Conservation (phyloP, 2,888 invertebrate genomes). For the Eupsilia transversa region DNA sequence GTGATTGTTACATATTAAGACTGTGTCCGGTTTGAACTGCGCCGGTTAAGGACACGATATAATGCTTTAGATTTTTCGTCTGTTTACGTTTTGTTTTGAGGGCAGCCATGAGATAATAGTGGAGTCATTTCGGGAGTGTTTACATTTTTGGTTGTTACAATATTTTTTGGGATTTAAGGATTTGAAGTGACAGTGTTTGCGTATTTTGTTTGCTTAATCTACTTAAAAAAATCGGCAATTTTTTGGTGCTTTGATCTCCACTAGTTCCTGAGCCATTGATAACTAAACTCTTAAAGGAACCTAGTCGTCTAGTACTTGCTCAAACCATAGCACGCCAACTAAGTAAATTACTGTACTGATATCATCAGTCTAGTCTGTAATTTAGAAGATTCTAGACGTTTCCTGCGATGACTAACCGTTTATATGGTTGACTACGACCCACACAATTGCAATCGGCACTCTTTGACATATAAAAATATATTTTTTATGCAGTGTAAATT, state of each 20-base stretch:
- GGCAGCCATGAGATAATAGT: neutral
- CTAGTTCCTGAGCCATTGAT: neutral
- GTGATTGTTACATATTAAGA: constrained; percentile 81
- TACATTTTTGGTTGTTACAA: neutral
- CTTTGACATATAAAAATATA: constrained; percentile 77
- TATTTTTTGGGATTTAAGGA: neutral
- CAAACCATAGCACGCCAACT: constrained; percentile 6
- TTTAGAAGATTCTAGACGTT: constrained; percentile 84
- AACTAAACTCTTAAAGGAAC: neutral
- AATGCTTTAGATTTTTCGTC: constrained; percentile 36
- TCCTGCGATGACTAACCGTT: constrained; percentile 85
- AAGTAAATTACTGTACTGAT: constrained; percentile 68
- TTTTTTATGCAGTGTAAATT: constrained; percentile 53
- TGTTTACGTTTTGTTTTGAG: constrained; percentile 24
- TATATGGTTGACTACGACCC: constrained; percentile 82
- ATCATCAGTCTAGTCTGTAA: constrained; percentile 79
- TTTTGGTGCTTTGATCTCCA: neutral
- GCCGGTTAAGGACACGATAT: constrained; percentile 50
- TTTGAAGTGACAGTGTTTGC: neutral
- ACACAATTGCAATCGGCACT: constrained; percentile 82
- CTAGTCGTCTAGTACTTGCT: neutral
- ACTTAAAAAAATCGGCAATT: neutral
- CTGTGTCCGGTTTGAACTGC: constrained; percentile 72
- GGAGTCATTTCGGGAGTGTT: neutral
- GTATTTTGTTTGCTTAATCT: neutral